phyloP scores from a whole-genome alignment of 2,888 invertebrate genomes.

The Meta bourneti region DNA sequence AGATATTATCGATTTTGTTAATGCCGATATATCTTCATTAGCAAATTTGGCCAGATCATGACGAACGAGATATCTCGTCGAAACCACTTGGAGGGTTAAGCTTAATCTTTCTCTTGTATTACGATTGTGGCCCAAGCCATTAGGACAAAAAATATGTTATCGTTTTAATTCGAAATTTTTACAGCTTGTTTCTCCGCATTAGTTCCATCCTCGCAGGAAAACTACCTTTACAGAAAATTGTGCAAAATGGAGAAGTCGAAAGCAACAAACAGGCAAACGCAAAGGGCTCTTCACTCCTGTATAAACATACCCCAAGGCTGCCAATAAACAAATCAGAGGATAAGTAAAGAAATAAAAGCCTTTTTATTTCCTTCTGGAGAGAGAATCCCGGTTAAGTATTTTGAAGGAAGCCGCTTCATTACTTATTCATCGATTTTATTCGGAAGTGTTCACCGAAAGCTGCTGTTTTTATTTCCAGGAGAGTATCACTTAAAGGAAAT shows the following conservation, averaged over 20 bases:
- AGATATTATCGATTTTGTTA: too few species aligned
- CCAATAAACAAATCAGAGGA: background rate
- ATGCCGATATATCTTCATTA: too few species aligned
- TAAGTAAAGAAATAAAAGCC: background rate
- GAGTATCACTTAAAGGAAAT: slow-evolving; percentile 48
- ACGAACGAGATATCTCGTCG: too few species aligned
- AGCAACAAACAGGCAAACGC: background rate
- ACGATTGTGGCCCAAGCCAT: too few species aligned
- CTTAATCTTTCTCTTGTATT: too few species aligned
- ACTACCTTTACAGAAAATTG: background rate
- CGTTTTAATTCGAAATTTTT: background rate
- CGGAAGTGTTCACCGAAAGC: slow-evolving; percentile 6
- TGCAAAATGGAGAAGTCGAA: background rate
- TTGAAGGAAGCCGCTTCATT: slow-evolving; percentile 52
- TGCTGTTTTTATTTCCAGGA: background rate
- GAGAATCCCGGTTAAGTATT: slow-evolving; percentile 3
- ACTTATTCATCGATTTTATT: slow-evolving; percentile 36
- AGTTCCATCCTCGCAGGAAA: background rate
- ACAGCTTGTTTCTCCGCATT: background rate
- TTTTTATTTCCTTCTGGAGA: slow-evolving; percentile 10
- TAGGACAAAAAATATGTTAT: background rate
- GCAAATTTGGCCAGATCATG: too few species aligned
- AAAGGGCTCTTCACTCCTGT: background rate
- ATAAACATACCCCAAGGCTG: background rate
- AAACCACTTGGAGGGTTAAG: too few species aligned